Base-by-base conservation (phyloP, 2,888 invertebrate species). In the Lobophora halterata region DNA sequence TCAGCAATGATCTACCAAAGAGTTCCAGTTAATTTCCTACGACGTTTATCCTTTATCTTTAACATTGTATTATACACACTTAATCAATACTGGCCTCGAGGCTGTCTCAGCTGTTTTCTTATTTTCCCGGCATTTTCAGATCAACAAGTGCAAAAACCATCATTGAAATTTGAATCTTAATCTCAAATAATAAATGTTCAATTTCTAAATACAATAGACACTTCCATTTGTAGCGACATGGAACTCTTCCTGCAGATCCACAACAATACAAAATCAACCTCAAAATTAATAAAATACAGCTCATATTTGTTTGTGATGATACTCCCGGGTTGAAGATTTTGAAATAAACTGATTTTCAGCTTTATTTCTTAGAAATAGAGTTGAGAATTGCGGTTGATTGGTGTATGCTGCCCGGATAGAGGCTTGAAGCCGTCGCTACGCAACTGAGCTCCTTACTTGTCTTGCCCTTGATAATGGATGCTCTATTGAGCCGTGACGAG, bases 381-480 rank as follows among this genome's bases (percentile, higher is more conserved):
- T 30, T 26, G 21, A n/a, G n/a, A 27, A 23, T 27, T 16, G 46
- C 4, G n/a, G 5, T n/a, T 1, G 5, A 5, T 9, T 23, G 1
- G 2, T 6, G 7, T 10, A 33, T 12, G 11, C 10, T 27, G 24
- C 51, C 50, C 50, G 48, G 53, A 50, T 40, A 49, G 36, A 49
- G 44, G 42, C 39, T 38, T 27, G 36, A 39, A 39, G 37, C 20
- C 37, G 52, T 50, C 23, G 44, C 53, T 40, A 45, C 19, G 50
- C 50, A 50, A 53, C 50, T 28, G 30, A 48, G 48, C 42, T 39
- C 32, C 17, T 16, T 33, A 3, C 5, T 19, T 32, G 10, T 31
- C 28, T 37, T 50, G 42, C 38, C 50, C 46, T 52, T 49, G 47
- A 49, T 62, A 61, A 58, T 65, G 52, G 58, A 39, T 46, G 34